These are phyloP conservation scores for Limnephilus lunatus DNA, from an alignment of 2,888 invertebrate genomes.

Conservation along the genomic window DNA sequence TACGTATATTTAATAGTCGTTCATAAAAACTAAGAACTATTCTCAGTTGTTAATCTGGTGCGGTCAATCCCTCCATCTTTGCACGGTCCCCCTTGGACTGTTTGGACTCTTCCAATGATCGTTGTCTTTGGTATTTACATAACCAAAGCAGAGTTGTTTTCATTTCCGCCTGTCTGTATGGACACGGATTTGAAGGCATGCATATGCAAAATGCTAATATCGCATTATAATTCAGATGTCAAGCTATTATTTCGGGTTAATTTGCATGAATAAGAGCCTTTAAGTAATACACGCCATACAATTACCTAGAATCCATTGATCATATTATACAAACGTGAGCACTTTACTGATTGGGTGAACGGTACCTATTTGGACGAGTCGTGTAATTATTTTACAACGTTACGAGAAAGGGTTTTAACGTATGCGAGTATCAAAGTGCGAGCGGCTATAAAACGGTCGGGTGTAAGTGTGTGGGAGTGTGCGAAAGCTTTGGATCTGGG, in stretches of 20 bases:
- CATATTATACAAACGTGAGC: background rate
- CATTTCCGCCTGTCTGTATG: background rate
- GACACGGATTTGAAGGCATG: background rate
- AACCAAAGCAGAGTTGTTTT: background rate
- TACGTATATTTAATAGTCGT: too few relatives aligned
- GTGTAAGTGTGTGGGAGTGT: slow-evolving; percentile 4
- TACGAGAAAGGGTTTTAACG: background rate
- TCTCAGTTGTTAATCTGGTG: background rate
- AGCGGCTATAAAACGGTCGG: background rate
- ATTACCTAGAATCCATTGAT: background rate
- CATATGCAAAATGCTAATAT: background rate
- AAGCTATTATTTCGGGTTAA: background rate
- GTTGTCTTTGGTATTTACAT: background rate
- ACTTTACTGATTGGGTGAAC: background rate
- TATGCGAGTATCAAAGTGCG: background rate
- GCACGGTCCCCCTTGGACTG: background rate
- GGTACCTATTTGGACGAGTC: background rate
- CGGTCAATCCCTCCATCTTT: background rate
- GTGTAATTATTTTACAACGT: background rate
- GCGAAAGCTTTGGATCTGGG: background rate
- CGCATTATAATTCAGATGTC: slow-evolving; percentile 2
- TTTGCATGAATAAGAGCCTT: background rate
- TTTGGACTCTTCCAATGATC: slow-evolving; percentile 2
- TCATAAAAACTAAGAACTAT: background rate
- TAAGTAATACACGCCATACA: background rate